phyloP scores from a whole-genome alignment of 2,797 vertebrate species.

The Onychomys torridus region DNA sequence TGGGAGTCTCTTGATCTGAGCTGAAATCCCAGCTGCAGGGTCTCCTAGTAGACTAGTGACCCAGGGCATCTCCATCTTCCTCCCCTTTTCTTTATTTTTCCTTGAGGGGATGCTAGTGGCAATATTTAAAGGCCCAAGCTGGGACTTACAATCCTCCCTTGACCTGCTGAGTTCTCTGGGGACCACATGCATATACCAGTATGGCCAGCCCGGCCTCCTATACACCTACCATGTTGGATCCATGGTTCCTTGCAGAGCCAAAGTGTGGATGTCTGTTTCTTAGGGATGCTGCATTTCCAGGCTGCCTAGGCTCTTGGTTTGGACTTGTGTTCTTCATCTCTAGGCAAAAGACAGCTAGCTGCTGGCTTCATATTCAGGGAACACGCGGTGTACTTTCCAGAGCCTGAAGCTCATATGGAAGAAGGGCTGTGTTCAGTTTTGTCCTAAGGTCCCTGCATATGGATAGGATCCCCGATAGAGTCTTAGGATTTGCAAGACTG shows the following conservation, averaged over 20 bases:
- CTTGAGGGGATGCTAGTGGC: not conserved
- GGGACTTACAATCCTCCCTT: not conserved
- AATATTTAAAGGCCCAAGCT: not conserved
- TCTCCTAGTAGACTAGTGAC: not conserved
- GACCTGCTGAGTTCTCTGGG: not conserved
- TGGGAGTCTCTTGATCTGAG: not conserved
- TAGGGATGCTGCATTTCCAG: not conserved
- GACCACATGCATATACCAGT: not conserved
- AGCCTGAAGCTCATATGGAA: not conserved
- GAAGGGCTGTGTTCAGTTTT: not conserved
- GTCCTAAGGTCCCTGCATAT: not conserved
- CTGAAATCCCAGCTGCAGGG: not conserved
- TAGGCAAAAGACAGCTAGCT: not conserved
- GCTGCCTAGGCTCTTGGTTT: not conserved
- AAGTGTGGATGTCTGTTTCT: too few species aligned
- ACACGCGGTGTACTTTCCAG: not conserved
- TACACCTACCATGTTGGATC: not conserved
- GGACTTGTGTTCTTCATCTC: not conserved
- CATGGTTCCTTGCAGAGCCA: not conserved
- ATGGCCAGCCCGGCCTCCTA: not conserved
- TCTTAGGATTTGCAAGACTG: not conserved
- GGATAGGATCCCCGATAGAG: not conserved
- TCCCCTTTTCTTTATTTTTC: not conserved
- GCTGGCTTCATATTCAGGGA: not conserved
- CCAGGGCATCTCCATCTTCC: not conserved